phyloP scores from a whole-genome alignment of 2,113 vertebrate species.

The Hippocampus abdominalis region DNA sequence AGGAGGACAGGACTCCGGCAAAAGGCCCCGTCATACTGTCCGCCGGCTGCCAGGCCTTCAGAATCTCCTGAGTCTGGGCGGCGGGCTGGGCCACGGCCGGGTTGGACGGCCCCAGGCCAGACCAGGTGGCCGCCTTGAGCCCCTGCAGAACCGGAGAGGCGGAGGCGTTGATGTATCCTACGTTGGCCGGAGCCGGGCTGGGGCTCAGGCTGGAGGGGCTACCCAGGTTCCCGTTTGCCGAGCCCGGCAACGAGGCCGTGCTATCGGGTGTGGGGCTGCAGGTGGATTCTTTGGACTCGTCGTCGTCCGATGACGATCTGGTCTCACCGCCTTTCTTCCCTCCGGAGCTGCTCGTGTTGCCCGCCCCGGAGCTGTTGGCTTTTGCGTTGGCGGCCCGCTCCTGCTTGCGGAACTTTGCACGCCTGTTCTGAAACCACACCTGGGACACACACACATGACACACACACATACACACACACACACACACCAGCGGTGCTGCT shows the following conservation, averaged over 20 bases:
- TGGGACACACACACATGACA: slow-evolving; percentile 49
- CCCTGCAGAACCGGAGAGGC: slow-evolving; percentile 77
- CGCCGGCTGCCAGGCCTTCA: slow-evolving; percentile 91
- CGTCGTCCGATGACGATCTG: slow-evolving; percentile 87
- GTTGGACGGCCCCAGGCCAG: slow-evolving; percentile 76
- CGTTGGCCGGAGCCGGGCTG: slow-evolving; percentile 75
- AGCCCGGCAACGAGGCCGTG: slow-evolving; percentile 87
- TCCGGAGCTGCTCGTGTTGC: slow-evolving; percentile 43
- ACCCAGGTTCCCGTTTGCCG: slow-evolving; percentile 74
- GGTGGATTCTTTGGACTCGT: slow-evolving; percentile 93
- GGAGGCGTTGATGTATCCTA: slow-evolving; percentile 70
- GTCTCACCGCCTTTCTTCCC: slow-evolving; percentile 79
- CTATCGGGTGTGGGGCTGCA: slow-evolving; percentile 96
- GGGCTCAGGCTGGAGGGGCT: slow-evolving; percentile 88
- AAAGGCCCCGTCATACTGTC: slow-evolving; percentile 90
- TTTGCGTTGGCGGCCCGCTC: slow-evolving; percentile 90
- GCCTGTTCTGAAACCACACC: slow-evolving; percentile 97
- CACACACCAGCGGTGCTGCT: background rate
- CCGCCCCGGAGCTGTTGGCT: slow-evolving; percentile 54
- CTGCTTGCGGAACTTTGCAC: slow-evolving; percentile 94
- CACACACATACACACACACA: background rate
- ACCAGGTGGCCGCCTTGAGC: slow-evolving; percentile 84
- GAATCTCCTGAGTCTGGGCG: slow-evolving; percentile 78
- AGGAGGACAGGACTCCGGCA: slow-evolving; percentile 89
- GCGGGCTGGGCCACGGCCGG: slow-evolving; percentile 71